A percentile compares a stretch with the other conserved stretches of the same genome.
Conservation (phyloP, 2,888 invertebrate species). For the Epinotia brunnichana region DNA sequence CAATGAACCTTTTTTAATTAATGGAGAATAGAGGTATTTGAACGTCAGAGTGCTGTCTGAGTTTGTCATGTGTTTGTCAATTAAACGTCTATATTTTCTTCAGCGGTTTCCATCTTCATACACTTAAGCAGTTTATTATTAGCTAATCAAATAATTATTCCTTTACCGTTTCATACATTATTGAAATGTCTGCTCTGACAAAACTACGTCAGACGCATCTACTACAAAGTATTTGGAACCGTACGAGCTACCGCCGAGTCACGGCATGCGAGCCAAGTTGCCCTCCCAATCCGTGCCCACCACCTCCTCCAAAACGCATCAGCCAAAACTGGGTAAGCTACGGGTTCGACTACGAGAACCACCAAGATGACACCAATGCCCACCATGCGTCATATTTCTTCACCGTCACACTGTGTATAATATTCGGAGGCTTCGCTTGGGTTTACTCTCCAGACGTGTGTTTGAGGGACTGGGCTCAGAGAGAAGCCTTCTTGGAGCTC, state of each 20-base stretch:
- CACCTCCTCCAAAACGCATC: background rate
- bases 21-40: too few relatives aligned
- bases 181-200: background rate
- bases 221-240: constrained; percentile 4
- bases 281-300: background rate
- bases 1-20: too few relatives aligned
- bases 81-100: background rate
- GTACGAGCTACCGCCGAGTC: background rate
- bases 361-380: background rate
- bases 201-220: background rate
- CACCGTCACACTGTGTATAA: constrained; percentile 5
- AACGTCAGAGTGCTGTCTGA: too few relatives aligned
- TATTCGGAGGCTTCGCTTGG: constrained; percentile 16
- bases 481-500: constrained; percentile 13
- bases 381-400: constrained; percentile 18
- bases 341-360: constrained; percentile 22
- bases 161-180: background rate
- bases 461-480: constrained; percentile 20
- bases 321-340: constrained; percentile 18
- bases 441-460: constrained; percentile 8
- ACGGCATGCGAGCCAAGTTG: background rate
- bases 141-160: background rate
- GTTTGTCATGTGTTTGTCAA: background rate
- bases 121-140: background rate
- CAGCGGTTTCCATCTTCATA: background rate